These are phyloP conservation scores for Flexamia atlantica DNA, from an alignment of 2,888 invertebrate genomes.

Conservation along the genomic window DNA sequence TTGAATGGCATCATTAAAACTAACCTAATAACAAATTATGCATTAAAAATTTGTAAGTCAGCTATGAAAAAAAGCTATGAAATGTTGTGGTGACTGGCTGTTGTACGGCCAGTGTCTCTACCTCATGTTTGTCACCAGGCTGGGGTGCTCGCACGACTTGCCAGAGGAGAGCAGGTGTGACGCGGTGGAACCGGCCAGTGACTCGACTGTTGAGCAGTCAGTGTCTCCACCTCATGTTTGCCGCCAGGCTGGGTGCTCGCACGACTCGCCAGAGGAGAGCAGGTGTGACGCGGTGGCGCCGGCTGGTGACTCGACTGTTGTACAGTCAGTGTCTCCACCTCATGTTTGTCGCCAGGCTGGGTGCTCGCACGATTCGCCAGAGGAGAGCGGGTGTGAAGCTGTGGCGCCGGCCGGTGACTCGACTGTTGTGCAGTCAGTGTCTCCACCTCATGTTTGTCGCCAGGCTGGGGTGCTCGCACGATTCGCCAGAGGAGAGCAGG, in stretches of 20 bases:
- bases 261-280: slow-evolving; percentile 74
- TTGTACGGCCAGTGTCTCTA: too few relatives aligned
- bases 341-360: slow-evolving; percentile 73
- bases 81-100: too few relatives aligned
- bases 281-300: slow-evolving; percentile 73
- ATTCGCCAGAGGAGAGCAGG: slow-evolving; percentile 73
- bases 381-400: slow-evolving; percentile 73
- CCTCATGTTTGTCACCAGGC: slow-evolving; percentile 70
- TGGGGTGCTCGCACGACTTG: slow-evolving; percentile 76
- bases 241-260: slow-evolving; percentile 75
- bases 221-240: background rate
- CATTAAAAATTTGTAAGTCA: too few relatives aligned
- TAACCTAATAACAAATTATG: too few relatives aligned
- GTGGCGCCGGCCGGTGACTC: slow-evolving; percentile 73
- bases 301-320: slow-evolving; percentile 75
- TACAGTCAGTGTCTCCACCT: too few relatives aligned
- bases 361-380: slow-evolving; percentile 74
- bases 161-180: slow-evolving; percentile 74
- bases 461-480: slow-evolving; percentile 76
- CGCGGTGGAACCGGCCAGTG: slow-evolving; percentile 73
- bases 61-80: too few relatives aligned
- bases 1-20: too few relatives aligned
- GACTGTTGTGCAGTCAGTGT: slow-evolving; percentile 78
- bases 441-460: slow-evolving; percentile 25
- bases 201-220: slow-evolving; percentile 75